A percentile compares a stretch with the other conserved stretches of the same genome.
phyloP scores from a whole-genome alignment of 2,113 vertebrate genomes.

The Engraulis encrasicolus region DNA sequence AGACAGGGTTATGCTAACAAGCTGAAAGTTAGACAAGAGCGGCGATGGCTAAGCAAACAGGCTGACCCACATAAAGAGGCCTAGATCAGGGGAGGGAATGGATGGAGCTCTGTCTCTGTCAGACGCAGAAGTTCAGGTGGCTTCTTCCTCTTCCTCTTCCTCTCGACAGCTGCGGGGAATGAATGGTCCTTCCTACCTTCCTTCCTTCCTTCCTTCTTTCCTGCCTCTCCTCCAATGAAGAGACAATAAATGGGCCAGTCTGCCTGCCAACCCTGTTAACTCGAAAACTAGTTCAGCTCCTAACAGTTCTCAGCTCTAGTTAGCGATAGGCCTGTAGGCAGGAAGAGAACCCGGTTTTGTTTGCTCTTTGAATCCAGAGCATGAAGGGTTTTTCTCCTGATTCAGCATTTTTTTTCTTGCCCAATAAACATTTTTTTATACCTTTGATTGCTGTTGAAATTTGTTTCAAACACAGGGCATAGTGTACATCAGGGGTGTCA shows the following conservation, averaged over 20 bases:
- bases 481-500: background rate
- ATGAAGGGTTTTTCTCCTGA: background rate
- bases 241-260: constrained; percentile 10
- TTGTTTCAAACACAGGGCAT: background rate
- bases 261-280: constrained; percentile 14
- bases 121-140: constrained; percentile 6
- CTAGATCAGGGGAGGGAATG: constrained; percentile 12
- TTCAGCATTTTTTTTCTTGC: background rate
- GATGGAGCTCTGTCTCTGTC: constrained; percentile 16
- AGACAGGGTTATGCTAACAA: constrained; percentile 23
- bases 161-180: constrained; percentile 4
- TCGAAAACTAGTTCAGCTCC: constrained; percentile 17
- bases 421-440: background rate
- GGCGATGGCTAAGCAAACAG: background rate
- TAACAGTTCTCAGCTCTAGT: constrained; percentile 18
- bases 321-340: background rate
- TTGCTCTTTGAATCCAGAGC: background rate
- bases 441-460: background rate
- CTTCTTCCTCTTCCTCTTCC: background rate
- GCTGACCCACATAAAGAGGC: constrained; percentile 13
- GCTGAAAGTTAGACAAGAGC: constrained; percentile 17
- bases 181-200: constrained; percentile 17
- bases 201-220: too few species aligned
- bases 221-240: background rate
- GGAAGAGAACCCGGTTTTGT: background rate